Evolutionary conservation across 64 coral and sea anemone species (phyloP).

Genomic region (Dendronephthya gigantea): DNA sequence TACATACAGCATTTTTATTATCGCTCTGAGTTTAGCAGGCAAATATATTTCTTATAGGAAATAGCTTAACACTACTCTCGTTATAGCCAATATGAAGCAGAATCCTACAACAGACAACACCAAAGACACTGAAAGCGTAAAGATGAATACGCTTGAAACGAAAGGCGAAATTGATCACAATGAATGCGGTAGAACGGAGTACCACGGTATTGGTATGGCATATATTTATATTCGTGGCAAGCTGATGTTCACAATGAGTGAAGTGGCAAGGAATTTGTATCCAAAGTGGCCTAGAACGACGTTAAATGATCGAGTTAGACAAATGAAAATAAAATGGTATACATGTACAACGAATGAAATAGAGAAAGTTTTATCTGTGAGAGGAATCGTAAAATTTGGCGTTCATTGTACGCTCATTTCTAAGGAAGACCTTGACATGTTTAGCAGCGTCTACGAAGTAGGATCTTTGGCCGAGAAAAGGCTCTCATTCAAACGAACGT

Average conservation of each 20-base stretch:
- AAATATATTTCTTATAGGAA: neutral
- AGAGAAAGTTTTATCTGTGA: neutral
- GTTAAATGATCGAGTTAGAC: neutral
- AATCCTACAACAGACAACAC: neutral
- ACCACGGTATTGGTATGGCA: neutral
- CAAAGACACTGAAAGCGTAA: neutral
- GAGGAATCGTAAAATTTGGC: neutral
- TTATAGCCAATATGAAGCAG: neutral
- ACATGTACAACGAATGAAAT: neutral
- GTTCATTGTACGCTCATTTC: neutral
- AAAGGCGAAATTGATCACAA: neutral
- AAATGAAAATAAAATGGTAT: neutral
- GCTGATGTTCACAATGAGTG: slow-evolving; percentile 5
- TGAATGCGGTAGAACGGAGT: neutral
- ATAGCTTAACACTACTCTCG: neutral
- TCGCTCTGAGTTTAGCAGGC: neutral
- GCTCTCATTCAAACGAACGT: neutral
- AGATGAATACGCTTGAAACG: neutral
- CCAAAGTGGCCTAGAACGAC: neutral
- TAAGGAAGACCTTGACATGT: neutral
- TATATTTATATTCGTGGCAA: slow-evolving; percentile 11
- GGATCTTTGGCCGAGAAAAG: neutral
- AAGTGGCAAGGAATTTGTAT: slow-evolving; percentile 2
- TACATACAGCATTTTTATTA: neutral
- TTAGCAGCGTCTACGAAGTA: neutral